Evolutionary conservation across 2,113 vertebrate genomes (phyloP).

Genomic region (Python bivittatus): DNA sequence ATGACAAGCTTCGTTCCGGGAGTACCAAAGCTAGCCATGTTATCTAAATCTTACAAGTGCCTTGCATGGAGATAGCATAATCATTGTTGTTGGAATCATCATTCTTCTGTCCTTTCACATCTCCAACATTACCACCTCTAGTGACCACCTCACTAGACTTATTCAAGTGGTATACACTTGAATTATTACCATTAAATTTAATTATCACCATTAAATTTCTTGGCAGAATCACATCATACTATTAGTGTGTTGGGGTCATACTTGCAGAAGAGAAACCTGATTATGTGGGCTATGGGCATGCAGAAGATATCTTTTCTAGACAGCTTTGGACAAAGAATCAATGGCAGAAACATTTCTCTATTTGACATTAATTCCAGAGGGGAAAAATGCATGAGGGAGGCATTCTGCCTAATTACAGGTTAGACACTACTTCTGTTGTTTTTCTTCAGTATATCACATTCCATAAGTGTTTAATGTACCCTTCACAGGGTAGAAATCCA

Average conservation of each 20-base stretch:
- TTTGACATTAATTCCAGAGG: neutral
- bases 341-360: neutral
- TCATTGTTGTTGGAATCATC: no score
- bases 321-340: neutral
- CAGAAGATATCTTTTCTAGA: no score
- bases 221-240: neutral
- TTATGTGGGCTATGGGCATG: neutral
- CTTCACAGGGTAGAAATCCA: neutral
- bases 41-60: neutral
- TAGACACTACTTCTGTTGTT: neutral
- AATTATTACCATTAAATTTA: neutral
- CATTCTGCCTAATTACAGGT: neutral
- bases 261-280: neutral
- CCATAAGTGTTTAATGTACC: slow-evolving; percentile 14
- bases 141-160: neutral
- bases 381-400: neutral
- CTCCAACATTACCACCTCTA: neutral
- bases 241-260: neutral
- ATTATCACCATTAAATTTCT: neutral
- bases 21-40: neutral
- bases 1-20: neutral
- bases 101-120: neutral
- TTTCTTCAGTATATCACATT: slow-evolving; percentile 15
- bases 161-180: neutral
- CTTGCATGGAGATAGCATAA: no score